Evolutionary conservation across 2,113 vertebrate genomes (phyloP).

Genomic region (Sphyrna mokarran): DNA sequence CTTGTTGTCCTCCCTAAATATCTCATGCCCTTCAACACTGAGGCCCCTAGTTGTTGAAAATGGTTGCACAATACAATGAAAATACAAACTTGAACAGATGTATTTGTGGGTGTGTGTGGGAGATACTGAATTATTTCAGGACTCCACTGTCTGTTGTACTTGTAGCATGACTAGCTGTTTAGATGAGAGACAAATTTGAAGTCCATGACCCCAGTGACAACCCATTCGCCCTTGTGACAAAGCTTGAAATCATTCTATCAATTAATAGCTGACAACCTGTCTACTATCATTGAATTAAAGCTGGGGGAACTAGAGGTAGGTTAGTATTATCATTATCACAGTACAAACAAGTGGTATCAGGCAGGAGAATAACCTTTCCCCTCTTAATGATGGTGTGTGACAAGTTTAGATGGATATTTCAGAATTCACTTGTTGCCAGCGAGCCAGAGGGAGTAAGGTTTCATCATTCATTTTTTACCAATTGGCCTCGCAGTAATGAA

Average conservation of each 20-base stretch:
- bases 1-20: too few relatives aligned
- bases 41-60: not conserved
- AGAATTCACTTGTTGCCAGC: not conserved
- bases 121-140: not conserved
- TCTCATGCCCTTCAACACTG: too few relatives aligned
- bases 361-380: constrained; percentile 26
- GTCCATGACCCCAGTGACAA: constrained; percentile 8
- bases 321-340: constrained; percentile 28
- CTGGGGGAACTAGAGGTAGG: not conserved
- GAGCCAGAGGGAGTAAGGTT: not conserved
- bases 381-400: not conserved
- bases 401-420: constrained; percentile 32
- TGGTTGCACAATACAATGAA: not conserved
- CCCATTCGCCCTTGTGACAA: constrained; percentile 3
- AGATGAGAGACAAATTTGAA: not conserved
- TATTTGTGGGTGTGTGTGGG: not conserved
- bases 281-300: constrained; percentile 21
- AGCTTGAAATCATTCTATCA: constrained; percentile 31
- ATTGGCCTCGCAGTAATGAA: not conserved
- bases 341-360: not conserved
- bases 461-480: not conserved
- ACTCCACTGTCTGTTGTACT: not conserved
- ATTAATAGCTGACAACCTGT: constrained; percentile 17
- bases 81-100: not conserved
- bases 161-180: not conserved